Conservation (phyloP, 2,888 invertebrate species). For the Xestia sexstrigata region DNA sequence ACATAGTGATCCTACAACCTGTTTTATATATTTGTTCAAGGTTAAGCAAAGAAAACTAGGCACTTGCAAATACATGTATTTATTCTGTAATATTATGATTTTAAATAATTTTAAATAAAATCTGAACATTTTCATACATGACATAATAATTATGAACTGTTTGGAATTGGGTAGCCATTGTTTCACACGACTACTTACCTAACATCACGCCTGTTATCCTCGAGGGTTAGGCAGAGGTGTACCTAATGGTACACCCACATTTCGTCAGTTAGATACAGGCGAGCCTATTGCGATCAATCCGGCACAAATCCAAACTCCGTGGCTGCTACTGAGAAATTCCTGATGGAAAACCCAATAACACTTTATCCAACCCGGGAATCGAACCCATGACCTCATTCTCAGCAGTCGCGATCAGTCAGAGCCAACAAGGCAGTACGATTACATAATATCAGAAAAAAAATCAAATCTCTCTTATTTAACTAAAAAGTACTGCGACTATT, state of each 20-base stretch:
- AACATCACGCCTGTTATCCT: too few relatives aligned
- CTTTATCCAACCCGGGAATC: too few relatives aligned
- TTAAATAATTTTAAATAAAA: background rate
- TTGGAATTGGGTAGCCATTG: background rate
- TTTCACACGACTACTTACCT: background rate
- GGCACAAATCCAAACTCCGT: too few relatives aligned
- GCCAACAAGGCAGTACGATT: too few relatives aligned
- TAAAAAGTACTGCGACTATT: constrained; percentile 5
- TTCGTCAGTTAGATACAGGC: too few relatives aligned
- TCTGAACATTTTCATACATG: background rate
- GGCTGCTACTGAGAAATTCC: too few relatives aligned
- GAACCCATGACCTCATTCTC: too few relatives aligned
- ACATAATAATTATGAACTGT: background rate
- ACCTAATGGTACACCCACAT: too few relatives aligned
- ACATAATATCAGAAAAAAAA: background rate
- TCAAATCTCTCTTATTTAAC: background rate
- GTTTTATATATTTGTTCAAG: background rate
- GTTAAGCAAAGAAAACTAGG: background rate
- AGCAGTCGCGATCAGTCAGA: too few relatives aligned
- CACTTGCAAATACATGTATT: background rate
- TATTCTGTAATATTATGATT: background rate
- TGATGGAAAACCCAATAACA: too few relatives aligned
- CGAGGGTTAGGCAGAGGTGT: too few relatives aligned
- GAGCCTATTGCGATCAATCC: too few relatives aligned
- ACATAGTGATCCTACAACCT: constrained; percentile 2